Evolutionary conservation across 2,797 vertebrate species (phyloP).

Genomic region (Coracias cyanogaster): DNA sequence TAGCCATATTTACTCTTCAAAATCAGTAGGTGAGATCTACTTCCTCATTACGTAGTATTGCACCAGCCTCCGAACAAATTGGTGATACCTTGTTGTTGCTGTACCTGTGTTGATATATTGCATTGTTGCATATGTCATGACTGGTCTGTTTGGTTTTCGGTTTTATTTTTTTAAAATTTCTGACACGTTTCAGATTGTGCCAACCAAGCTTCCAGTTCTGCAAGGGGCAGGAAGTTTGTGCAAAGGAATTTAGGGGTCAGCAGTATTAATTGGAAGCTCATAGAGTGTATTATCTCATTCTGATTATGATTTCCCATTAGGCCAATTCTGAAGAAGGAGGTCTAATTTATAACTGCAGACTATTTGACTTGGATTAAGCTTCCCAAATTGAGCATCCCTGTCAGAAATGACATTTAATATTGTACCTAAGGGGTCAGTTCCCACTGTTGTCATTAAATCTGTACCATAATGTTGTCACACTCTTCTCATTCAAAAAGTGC

Average conservation of each 20-base stretch:
- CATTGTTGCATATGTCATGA: fast-evolving
- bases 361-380: background rate
- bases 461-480: background rate
- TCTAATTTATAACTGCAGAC: background rate
- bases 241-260: background rate
- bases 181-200: background rate
- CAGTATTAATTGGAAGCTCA: background rate
- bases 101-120: background rate
- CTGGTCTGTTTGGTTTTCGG: background rate
- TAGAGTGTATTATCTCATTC: background rate
- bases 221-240: background rate
- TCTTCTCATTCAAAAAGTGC: background rate
- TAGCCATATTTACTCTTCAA: background rate
- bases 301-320: background rate
- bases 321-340: background rate
- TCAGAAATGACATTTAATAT: background rate
- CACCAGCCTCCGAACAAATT: background rate
- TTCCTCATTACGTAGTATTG: background rate
- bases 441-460: background rate
- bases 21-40: background rate
- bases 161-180: background rate
- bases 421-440: background rate
- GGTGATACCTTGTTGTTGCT: background rate
- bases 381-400: background rate
- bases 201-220: background rate